Base-by-base conservation (phyloP, 2,888 invertebrate species). In the Orchesellides sinensis region DNA sequence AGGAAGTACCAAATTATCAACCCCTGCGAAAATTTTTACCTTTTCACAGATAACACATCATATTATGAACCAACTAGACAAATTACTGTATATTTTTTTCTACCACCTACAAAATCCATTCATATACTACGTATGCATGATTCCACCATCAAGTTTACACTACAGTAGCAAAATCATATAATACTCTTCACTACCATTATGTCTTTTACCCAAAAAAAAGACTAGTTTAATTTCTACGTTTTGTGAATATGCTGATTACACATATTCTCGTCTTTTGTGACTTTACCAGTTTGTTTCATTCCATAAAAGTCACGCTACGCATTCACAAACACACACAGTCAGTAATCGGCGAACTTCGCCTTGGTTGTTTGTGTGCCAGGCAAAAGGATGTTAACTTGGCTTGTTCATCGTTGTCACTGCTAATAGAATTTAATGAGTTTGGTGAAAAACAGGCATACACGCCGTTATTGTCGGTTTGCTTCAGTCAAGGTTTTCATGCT, bases 1-100 rank as follows among this genome's bases (percentile, higher is more conserved):
- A 87, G 87, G 87, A 88, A 88, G 83, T 86, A 79, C 52, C 85
- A 88, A 88, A 88, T 88, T 88, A 88, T 85, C 85, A 78, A 75
- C 75, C 79, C 83, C 86, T 87, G 87, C 87, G 86, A 87, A 87
- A 87, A 87, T 80, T 84, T n/a, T 68, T 79, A 85, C 78, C 83
- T 82, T 82, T 83, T 80, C 66, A 72, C 59, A 75, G 77, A 83
- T 75, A 83, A 83, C 81, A 83, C 73, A 85, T 82, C 79, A 82
- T 79, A 81, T 77, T 77, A 69, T 65, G 49, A 63, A 54, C 69
- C 27, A 65, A 69, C 47, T 47, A 77, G 83, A 83, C 83, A 83
- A 83, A 83, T 83, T 82, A 49, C 65, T 72, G 56, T 54, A 56
- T 59, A 35, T 59, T 77, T 77, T 74, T 40, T 70, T 45, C 35